Evolutionary conservation across 2,888 invertebrate genomes (phyloP).

Genomic region (Eulithis prunata): DNA sequence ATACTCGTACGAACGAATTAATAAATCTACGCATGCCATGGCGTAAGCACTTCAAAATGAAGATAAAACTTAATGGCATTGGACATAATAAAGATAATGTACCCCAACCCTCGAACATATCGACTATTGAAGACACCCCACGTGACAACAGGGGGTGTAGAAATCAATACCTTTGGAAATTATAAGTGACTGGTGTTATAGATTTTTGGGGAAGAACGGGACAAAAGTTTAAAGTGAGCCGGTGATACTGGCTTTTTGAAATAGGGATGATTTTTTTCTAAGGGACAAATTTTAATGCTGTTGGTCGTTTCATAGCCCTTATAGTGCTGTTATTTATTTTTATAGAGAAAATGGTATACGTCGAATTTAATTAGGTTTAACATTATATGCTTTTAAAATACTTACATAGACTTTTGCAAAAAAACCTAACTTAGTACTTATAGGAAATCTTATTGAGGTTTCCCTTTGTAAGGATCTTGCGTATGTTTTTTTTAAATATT

Average conservation of each 20-base stretch:
- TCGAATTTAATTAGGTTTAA: no score
- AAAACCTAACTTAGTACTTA: no score
- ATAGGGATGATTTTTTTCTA: neutral
- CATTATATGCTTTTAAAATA: no score
- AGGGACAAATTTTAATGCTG: no score
- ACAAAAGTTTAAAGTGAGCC: conserved; percentile 21
- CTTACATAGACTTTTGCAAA: no score
- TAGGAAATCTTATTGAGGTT: no score
- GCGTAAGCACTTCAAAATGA: conserved; percentile 15
- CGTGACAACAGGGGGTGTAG: conserved; percentile 54
- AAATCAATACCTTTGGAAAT: conserved; percentile 79
- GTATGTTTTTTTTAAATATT: no score
- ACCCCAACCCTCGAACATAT: conserved; percentile 47
- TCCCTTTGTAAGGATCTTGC: no score
- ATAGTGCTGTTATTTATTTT: no score
- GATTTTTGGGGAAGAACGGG: conserved; percentile 52
- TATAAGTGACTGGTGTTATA: conserved; percentile 68
- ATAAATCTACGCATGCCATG: neutral
- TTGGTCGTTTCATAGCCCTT: no score
- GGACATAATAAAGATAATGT: conserved; percentile 38
- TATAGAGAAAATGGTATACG: no score
- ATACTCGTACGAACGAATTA: no score
- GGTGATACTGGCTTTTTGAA: conserved; percentile 9
- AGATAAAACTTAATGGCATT: conserved; percentile 31
- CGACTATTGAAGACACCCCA: conserved; percentile 54